phyloP scores from a whole-genome alignment of 2,797 vertebrate genomes.

The Tragelaphus oryx region DNA sequence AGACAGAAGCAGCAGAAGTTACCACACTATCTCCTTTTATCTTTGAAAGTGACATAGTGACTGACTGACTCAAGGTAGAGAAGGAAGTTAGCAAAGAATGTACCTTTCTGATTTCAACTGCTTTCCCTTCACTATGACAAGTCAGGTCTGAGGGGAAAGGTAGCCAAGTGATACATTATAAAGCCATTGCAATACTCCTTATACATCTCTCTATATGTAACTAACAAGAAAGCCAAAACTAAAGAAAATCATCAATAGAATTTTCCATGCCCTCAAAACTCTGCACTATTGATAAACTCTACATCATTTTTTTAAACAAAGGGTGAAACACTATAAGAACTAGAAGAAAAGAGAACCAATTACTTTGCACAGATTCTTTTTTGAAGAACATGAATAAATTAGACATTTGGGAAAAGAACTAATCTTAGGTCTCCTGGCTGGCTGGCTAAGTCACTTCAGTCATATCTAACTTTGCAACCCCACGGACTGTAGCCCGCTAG shows the following conservation, averaged over 20 bases:
- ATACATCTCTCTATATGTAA: neutral
- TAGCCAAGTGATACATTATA: neutral
- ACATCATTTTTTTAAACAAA: neutral
- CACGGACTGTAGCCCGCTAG: neutral
- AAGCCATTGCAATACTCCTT: neutral
- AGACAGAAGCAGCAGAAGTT: neutral
- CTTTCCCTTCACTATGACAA: neutral
- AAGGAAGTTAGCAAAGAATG: neutral
- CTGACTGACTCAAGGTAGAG: neutral
- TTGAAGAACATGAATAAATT: constrained; percentile 57
- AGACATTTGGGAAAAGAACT: constrained; percentile 20
- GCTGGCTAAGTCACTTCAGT: neutral
- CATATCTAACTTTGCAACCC: neutral
- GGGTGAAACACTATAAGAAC: constrained; percentile 47
- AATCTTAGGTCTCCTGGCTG: constrained; percentile 13
- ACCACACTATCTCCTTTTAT: neutral
- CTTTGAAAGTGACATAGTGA: neutral
- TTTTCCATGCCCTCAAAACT: constrained; percentile 50
- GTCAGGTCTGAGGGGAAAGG: neutral
- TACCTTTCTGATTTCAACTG: neutral
- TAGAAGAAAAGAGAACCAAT: constrained; percentile 40
- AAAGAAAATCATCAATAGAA: constrained; percentile 1
- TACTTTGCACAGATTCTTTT: constrained; percentile 46
- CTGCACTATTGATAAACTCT: neutral
- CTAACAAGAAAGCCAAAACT: neutral